Evolutionary conservation across 2,888 invertebrate genomes (phyloP).

Genomic region (Pseudococcus jackbeardsleyi): DNA sequence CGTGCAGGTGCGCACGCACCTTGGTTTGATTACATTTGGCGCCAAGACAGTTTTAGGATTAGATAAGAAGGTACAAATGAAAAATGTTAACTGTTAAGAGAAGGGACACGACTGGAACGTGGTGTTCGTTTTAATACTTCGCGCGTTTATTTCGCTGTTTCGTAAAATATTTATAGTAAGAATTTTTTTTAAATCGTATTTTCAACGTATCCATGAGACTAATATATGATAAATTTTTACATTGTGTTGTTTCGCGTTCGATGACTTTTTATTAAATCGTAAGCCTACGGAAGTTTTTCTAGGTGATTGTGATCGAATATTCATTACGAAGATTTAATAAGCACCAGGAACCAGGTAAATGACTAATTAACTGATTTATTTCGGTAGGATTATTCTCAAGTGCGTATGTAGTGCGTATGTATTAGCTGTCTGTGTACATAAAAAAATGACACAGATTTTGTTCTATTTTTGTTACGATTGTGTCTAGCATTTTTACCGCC

Average conservation of each 20-base stretch:
- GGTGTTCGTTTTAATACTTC: neutral
- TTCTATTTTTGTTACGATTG: slow-evolving; percentile 22
- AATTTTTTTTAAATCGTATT: neutral
- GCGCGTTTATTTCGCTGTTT: neutral
- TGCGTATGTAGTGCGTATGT: neutral
- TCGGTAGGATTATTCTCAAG: neutral
- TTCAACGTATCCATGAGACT: neutral
- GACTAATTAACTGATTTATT: neutral
- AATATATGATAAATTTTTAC: slow-evolving; percentile 5
- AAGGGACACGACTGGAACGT: slow-evolving; percentile 40
- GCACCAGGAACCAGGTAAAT: neutral
- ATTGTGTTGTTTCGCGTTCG: neutral
- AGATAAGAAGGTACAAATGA: slow-evolving; percentile 49
- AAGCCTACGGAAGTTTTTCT: neutral
- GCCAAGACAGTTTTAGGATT: slow-evolving; percentile 39
- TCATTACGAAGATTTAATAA: neutral
- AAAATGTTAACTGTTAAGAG: neutral
- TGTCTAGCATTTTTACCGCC: neutral
- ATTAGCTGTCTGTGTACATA: neutral
- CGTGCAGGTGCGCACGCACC: slow-evolving; percentile 48
- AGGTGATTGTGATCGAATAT: neutral
- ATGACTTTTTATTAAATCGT: neutral
- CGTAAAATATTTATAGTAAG: neutral
- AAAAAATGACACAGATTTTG: neutral
- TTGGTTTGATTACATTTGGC: slow-evolving; percentile 28